These are phyloP conservation scores for Nemotelus nigrinus DNA, from an alignment of 2,888 invertebrate species.

Conservation along the genomic window DNA sequence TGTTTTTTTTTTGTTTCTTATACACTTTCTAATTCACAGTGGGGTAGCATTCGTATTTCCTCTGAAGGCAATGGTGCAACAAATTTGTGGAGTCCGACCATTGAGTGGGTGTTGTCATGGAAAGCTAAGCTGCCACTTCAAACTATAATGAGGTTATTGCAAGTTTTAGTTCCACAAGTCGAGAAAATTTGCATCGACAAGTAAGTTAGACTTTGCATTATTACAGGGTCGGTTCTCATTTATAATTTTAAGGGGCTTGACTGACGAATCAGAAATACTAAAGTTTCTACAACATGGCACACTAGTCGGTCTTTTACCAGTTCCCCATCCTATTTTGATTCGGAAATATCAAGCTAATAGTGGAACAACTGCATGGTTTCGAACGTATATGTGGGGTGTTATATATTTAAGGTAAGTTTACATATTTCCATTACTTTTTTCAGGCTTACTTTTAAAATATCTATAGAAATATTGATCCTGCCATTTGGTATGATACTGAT, in stretches of 20 bases:
- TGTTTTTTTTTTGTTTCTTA: background rate
- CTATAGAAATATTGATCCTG: conserved; percentile 94
- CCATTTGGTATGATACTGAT: conserved; percentile 99
- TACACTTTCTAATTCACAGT: too few species aligned
- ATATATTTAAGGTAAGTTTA: conserved; percentile 86
- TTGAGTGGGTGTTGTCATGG: conserved; percentile 97
- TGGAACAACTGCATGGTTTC: conserved; percentile 99
- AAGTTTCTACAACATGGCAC: conserved; percentile 99
- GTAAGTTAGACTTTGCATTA: conserved; percentile 67
- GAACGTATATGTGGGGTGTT: conserved; percentile 99
- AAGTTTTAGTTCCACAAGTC: conserved; percentile 98
- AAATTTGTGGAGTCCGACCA: conserved; percentile 83
- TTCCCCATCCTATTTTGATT: conserved; percentile 98
- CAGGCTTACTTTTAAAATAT: conserved; percentile 11
- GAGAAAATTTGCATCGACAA: conserved; percentile 99
- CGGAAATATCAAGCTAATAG: conserved; percentile 98
- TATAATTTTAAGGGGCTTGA: conserved; percentile 78
- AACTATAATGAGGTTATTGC: conserved; percentile 98
- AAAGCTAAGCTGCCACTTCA: conserved; percentile 96
- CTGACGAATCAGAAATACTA: conserved; percentile 99
- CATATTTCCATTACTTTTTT: background rate
- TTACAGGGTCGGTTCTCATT: background rate
- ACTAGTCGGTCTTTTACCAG: conserved; percentile 94
- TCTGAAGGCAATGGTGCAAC: conserved; percentile 49
- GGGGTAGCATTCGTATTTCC: conserved; percentile 69